Evolutionary conservation across 2,888 invertebrate species (phyloP).

Genomic region (Eulithis prunata): DNA sequence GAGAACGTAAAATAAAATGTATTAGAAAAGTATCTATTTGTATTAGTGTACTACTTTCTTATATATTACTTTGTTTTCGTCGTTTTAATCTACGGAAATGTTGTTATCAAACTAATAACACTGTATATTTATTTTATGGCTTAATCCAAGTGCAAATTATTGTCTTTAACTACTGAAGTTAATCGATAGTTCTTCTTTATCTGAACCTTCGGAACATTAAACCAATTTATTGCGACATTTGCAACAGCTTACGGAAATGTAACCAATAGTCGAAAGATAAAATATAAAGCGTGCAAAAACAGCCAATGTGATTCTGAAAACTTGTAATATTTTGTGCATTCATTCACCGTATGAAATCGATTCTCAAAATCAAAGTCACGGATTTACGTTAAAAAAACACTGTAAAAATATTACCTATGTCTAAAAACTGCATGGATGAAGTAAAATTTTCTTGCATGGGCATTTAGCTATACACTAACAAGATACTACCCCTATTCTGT

Average conservation of each 20-base stretch:
- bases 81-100: conserved; percentile 43
- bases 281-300: no score
- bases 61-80: conserved; percentile 55
- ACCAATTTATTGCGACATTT: conserved; percentile 41
- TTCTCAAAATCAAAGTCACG: no score
- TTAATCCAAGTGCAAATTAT: conserved; percentile 56
- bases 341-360: no score
- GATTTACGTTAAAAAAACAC: no score
- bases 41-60: not conserved
- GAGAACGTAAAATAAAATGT: no score
- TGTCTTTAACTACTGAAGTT: conserved; percentile 56
- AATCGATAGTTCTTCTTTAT: conserved; percentile 47
- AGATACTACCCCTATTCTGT: no score
- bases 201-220: conserved; percentile 44
- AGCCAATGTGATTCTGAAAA: not conserved
- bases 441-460: no score
- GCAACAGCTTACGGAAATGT: conserved; percentile 8
- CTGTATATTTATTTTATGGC: conserved; percentile 52
- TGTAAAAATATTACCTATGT: no score
- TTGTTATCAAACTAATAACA: conserved; percentile 44
- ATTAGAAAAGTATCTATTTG: no score
- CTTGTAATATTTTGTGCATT: no score
- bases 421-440: no score
- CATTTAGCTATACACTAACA: no score
- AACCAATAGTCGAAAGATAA: not conserved